A percentile compares a stretch with the other conserved stretches of the same genome.
phyloP scores from a whole-genome alignment of 2,888 invertebrate species.

The Pachydiplax longipennis region DNA sequence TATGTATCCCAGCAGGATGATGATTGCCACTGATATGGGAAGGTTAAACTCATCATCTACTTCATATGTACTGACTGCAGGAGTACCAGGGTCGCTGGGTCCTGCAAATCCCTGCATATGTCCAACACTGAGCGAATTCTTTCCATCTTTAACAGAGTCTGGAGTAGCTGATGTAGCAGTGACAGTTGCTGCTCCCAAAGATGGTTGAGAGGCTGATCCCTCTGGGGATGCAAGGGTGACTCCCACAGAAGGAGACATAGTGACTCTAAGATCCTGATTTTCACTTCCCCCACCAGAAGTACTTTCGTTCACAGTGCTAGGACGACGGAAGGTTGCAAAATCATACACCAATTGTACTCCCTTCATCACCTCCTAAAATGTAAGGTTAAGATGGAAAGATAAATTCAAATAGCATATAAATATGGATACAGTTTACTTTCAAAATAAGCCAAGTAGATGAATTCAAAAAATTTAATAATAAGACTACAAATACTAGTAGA shows the following conservation, averaged over 20 bases:
- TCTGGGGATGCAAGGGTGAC: slow-evolving; percentile 18
- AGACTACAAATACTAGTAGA: too few relatives aligned
- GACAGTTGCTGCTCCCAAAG: slow-evolving; percentile 51
- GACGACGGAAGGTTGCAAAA: slow-evolving; percentile 73
- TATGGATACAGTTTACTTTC: too few relatives aligned
- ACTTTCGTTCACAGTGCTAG: slow-evolving; percentile 50
- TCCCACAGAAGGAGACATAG: not conserved
- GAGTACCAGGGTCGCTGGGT: slow-evolving; percentile 71
- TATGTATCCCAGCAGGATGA: slow-evolving; percentile 85
- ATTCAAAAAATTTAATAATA: too few relatives aligned
- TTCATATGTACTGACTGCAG: slow-evolving; percentile 78
- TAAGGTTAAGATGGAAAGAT: too few relatives aligned
- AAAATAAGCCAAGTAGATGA: too few relatives aligned
- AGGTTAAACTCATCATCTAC: slow-evolving; percentile 94
- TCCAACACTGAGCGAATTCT: slow-evolving; percentile 57
- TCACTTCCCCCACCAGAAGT: not conserved
- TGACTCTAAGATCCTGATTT: not conserved
- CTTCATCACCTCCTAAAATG: slow-evolving; percentile 77
- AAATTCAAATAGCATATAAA: too few relatives aligned
- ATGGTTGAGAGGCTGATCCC: slow-evolving; percentile 23
- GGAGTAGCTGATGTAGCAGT: slow-evolving; percentile 54
- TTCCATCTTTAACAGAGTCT: slow-evolving; percentile 55
- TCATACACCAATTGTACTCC: slow-evolving; percentile 84
- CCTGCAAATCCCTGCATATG: slow-evolving; percentile 59
- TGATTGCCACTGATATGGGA: slow-evolving; percentile 87